These are phyloP conservation scores for Lagria hirta DNA, from an alignment of 2,888 invertebrate species.

Conservation along the genomic window DNA sequence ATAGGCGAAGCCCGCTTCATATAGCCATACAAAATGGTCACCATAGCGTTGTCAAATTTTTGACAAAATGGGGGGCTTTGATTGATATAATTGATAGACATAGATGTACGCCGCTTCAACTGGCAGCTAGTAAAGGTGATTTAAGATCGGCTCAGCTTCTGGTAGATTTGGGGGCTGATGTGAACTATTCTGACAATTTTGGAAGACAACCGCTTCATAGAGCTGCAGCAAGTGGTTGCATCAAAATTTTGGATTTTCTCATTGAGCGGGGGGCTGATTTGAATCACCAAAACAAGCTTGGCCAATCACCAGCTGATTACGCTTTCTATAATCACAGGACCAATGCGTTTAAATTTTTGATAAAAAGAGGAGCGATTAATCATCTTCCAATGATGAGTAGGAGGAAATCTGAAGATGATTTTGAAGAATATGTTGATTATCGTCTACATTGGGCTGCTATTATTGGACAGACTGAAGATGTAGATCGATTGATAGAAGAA, in stretches of 20 bases:
- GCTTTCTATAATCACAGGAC: too few species aligned
- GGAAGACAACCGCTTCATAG: conserved; percentile 5
- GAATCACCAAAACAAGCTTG: conserved; percentile 2
- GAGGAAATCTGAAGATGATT: neutral
- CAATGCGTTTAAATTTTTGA: too few species aligned
- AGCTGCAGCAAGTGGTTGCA: conserved; percentile 3
- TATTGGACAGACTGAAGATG: conserved; percentile 3
- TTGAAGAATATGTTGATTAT: too few species aligned
- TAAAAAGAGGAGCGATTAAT: conserved; percentile 1
- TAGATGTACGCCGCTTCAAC: conserved; percentile 11
- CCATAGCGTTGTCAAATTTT: neutral
- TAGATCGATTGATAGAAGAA: conserved; percentile 1
- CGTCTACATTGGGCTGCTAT: conserved; percentile 8
- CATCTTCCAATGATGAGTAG: neutral
- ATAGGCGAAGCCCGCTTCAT: conserved; percentile 6
- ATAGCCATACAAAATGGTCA: neutral
- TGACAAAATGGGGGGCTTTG: neutral
- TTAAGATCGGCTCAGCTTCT: neutral
- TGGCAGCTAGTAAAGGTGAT: conserved; percentile 5
- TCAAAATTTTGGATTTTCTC: neutral
- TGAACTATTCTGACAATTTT: conserved; percentile 10
- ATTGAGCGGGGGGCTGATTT: neutral
- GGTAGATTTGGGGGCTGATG: conserved; percentile 1
- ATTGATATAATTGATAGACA: conserved; percentile 8
- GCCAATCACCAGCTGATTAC: too few species aligned